Percentiles rank a stretch among this genome's conserved stretches.
These are phyloP conservation scores for Hypercompe scribonia DNA, from an alignment of 2,888 invertebrate genomes.

Conservation along the genomic window DNA sequence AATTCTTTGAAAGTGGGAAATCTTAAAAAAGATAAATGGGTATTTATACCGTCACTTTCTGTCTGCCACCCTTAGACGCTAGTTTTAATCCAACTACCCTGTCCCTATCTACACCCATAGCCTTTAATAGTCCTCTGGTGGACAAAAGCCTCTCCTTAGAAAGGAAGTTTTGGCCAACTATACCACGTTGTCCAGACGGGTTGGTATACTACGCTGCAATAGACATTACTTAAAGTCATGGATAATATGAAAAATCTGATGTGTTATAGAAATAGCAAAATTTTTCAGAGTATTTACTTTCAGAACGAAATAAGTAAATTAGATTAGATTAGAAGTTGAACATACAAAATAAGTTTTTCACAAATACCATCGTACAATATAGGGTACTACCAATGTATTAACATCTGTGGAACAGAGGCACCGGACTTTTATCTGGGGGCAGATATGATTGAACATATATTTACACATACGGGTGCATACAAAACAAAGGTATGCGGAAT, in stretches of 20 bases:
- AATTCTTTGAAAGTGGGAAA: constrained; percentile 9
- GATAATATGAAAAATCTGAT: background rate
- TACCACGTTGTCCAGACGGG: too few relatives aligned
- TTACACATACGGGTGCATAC: background rate
- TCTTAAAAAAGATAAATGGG: constrained; percentile 23
- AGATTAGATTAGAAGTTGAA: background rate
- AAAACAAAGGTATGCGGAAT: background rate
- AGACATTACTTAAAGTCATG: background rate
- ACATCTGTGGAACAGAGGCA: background rate
- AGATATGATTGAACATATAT: background rate
- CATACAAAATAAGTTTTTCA: background rate
- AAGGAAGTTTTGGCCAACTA: too few relatives aligned
- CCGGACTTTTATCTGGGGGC: background rate
- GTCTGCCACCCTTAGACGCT: constrained; percentile 1
- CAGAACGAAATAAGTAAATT: background rate
- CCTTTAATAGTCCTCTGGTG: too few relatives aligned
- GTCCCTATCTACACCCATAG: too few relatives aligned
- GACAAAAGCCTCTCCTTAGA: too few relatives aligned
- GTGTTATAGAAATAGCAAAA: background rate
- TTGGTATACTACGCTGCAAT: too few relatives aligned
- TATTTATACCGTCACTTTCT: constrained; percentile 18
- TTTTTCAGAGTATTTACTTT: background rate
- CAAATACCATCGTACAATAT: background rate
- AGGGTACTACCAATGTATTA: too few relatives aligned
- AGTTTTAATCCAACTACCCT: constrained; percentile 7